phyloP scores from a whole-genome alignment of 2,113 vertebrate genomes.

The Mastomys coucha region DNA sequence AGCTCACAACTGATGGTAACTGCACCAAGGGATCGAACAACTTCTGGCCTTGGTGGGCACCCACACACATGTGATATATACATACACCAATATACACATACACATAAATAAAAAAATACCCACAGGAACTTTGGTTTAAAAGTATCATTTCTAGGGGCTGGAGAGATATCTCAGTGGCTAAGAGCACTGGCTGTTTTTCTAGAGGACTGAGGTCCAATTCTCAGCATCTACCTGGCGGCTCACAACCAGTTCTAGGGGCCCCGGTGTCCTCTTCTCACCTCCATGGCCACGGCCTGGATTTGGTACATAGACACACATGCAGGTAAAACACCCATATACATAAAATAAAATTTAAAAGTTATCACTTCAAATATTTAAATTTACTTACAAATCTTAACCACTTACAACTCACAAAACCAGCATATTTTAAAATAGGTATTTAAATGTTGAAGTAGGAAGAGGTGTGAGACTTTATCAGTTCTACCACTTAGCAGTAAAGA shows the following conservation, averaged over 20 bases:
- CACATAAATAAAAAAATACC: not conserved
- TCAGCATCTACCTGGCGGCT: not conserved
- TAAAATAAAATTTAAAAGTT: not conserved
- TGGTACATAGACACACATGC: not conserved
- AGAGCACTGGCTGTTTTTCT: not conserved
- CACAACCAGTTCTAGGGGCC: too few species aligned
- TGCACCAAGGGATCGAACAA: not conserved
- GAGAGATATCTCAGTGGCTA: not conserved
- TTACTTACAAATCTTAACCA: slow-evolving; percentile 50
- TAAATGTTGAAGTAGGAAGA: slow-evolving; percentile 3
- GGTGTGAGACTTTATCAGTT: not conserved
- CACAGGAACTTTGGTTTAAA: slow-evolving; percentile 59
- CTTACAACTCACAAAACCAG: not conserved
- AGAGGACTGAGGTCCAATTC: not conserved
- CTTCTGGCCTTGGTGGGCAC: not conserved
- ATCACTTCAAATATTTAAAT: slow-evolving; percentile 69
- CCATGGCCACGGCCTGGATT: not conserved
- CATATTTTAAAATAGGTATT: not conserved
- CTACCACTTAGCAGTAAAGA: not conserved
- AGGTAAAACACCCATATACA: not conserved
- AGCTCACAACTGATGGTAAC: not conserved
- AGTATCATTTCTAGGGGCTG: not conserved
- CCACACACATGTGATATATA: too few species aligned
- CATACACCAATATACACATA: not conserved
- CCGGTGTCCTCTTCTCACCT: not conserved